These are phyloP conservation scores for Sylvia borin DNA, from an alignment of 2,797 vertebrate genomes.

Conservation along the genomic window DNA sequence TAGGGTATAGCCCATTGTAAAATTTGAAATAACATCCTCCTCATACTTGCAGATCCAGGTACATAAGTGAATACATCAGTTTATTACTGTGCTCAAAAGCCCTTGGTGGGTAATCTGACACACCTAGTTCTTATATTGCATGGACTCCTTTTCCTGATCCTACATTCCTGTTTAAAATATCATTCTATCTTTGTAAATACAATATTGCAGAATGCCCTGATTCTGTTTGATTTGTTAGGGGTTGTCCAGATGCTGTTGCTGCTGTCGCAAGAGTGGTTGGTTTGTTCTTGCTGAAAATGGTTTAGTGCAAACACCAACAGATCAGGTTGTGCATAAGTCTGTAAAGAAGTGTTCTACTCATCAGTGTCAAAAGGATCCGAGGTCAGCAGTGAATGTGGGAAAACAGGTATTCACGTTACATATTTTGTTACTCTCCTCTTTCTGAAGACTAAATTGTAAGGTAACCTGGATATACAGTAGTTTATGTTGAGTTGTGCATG, in stretches of 20 bases:
- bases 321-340: not conserved
- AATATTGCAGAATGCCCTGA: not conserved
- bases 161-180: not conserved
- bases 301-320: not conserved
- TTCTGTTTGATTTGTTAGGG: not conserved
- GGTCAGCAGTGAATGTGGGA: not conserved
- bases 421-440: not conserved
- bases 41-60: not conserved
- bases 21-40: not conserved
- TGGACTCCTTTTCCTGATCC: not conserved
- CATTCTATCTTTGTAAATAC: not conserved
- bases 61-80: not conserved
- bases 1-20: not conserved
- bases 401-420: not conserved
- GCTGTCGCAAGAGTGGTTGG: not conserved
- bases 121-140: not conserved
- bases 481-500: not conserved
- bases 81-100: not conserved
- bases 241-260: not conserved
- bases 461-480: not conserved
- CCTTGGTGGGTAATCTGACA: rapidly evolving
- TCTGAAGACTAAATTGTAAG: not conserved
- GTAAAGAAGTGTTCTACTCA: not conserved
- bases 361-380: not conserved
- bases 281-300: not conserved